These are phyloP conservation scores for Contarinia nasturtii DNA, from an alignment of 1,140 invertebrate genomes.

Conservation along the genomic window DNA sequence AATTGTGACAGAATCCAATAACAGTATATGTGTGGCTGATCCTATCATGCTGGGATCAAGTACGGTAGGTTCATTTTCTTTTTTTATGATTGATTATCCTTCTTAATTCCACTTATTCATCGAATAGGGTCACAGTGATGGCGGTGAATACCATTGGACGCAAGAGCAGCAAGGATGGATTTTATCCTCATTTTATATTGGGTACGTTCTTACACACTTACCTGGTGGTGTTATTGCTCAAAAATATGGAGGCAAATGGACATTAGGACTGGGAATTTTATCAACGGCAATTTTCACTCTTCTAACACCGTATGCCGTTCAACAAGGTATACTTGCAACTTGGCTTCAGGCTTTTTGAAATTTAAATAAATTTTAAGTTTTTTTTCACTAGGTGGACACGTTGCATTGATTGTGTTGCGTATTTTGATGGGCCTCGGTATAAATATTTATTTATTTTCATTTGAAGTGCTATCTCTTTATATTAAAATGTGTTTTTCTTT, in stretches of 20 bases:
- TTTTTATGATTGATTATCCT: background rate
- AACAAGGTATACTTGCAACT: too few species aligned
- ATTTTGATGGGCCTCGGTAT: conserved; percentile 43
- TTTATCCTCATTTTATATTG: conserved; percentile 35
- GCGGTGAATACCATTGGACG: conserved; percentile 10
- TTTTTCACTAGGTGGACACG: too few species aligned
- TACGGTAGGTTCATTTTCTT: conserved; percentile 13
- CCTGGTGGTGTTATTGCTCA: conserved; percentile 47
- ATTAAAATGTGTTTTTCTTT: too few species aligned
- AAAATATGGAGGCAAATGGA: conserved; percentile 54
- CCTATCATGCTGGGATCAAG: conserved; percentile 17
- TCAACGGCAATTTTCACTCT: conserved; percentile 55
- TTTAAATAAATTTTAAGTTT: too few species aligned
- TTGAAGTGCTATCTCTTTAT: too few species aligned
- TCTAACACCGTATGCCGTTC: conserved; percentile 41
- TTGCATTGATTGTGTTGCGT: conserved; percentile 38
- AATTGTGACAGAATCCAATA: too few species aligned
- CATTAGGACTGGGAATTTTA: conserved; percentile 50
- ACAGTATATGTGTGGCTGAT: conserved; percentile 7
- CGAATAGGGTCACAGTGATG: conserved; percentile 1
- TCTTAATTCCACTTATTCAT: background rate
- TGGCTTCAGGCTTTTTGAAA: too few species aligned
- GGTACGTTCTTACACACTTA: conserved; percentile 35
- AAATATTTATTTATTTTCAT: too few species aligned
- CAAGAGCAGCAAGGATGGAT: conserved; percentile 31